Conservation (phyloP, 2,888 invertebrate species). For the Hermaeophaga mercurialis region DNA sequence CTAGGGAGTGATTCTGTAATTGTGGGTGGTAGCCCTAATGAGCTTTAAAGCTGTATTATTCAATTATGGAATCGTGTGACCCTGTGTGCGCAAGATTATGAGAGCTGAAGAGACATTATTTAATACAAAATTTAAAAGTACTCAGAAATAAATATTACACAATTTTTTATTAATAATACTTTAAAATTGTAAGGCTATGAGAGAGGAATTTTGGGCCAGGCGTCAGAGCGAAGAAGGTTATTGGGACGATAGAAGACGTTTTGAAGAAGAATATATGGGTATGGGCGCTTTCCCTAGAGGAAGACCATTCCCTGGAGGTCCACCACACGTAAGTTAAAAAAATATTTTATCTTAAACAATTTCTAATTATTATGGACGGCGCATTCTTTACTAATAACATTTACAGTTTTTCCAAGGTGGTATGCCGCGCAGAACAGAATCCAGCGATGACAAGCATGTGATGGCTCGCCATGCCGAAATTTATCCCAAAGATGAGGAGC, state of each 20-base stretch:
- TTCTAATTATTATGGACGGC: slow-evolving; percentile 46
- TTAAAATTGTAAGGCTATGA: slow-evolving; percentile 58
- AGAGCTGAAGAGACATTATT: too few species aligned
- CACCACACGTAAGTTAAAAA: slow-evolving; percentile 54
- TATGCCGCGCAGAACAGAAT: slow-evolving; percentile 79
- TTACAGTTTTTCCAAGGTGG: slow-evolving; percentile 59
- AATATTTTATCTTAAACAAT: background rate
- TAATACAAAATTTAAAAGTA: too few species aligned
- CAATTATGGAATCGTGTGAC: slow-evolving; percentile 33
- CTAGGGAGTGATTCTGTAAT: too few species aligned
- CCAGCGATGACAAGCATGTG: slow-evolving; percentile 95
- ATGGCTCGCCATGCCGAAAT: slow-evolving; percentile 91
- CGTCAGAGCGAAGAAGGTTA: slow-evolving; percentile 79
- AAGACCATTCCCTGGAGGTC: slow-evolving; percentile 56
- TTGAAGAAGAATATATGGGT: slow-evolving; percentile 76
- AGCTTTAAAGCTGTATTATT: slow-evolving; percentile 39
- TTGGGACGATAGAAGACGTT: slow-evolving; percentile 84
- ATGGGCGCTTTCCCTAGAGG: slow-evolving; percentile 66
- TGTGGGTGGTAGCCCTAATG: slow-evolving; percentile 41
- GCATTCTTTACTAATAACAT: too few species aligned
- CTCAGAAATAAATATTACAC: too few species aligned
- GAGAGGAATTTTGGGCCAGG: slow-evolving; percentile 70
- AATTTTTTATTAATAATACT: background rate
- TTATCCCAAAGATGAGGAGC: slow-evolving; percentile 89
- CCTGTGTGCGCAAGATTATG: too few species aligned